These are phyloP conservation scores for Micromys minutus DNA, from an alignment of 2,113 vertebrate genomes.

Conservation along the genomic window DNA sequence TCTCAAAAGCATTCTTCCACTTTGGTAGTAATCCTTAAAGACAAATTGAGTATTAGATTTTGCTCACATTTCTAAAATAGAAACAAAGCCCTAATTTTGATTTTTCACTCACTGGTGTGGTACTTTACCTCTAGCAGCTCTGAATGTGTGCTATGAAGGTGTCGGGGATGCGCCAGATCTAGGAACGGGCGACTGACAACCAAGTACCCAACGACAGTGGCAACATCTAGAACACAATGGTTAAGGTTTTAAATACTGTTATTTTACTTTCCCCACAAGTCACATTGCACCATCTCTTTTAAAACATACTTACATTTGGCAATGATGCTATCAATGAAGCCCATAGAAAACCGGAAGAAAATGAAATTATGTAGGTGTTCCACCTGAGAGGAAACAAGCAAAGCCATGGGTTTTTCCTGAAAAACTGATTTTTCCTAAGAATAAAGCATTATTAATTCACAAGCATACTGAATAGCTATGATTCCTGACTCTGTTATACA, in stretches of 20 bases:
- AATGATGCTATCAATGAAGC: conserved; percentile 96
- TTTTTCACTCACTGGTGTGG: background rate
- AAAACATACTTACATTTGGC: conserved; percentile 95
- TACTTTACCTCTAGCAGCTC: conserved; percentile 94
- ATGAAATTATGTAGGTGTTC: conserved; percentile 98
- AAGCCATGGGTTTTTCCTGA: background rate
- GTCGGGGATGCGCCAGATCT: conserved; percentile 89
- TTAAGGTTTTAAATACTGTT: background rate
- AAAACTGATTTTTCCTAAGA: background rate
- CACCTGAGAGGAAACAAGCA: conserved; percentile 86
- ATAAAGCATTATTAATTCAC: conserved; percentile 25
- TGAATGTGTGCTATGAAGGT: conserved; percentile 92
- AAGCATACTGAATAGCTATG: background rate
- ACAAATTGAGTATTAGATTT: conserved; percentile 67
- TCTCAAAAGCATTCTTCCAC: conserved; percentile 96
- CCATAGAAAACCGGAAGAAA: conserved; percentile 98
- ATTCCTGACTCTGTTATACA: background rate
- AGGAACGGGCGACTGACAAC: conserved; percentile 97
- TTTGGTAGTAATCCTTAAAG: conserved; percentile 98
- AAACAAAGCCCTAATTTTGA: background rate
- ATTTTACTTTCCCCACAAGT: background rate
- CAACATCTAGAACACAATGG: conserved; percentile 89
- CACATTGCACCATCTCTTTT: background rate
- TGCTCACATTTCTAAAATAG: conserved; percentile 9
- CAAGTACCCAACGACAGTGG: conserved; percentile 97